A percentile compares a stretch with the other conserved stretches of the same genome.
Evolutionary conservation across 1,140 invertebrate genomes (phyloP).

Genomic region (Myzus persicae): DNA sequence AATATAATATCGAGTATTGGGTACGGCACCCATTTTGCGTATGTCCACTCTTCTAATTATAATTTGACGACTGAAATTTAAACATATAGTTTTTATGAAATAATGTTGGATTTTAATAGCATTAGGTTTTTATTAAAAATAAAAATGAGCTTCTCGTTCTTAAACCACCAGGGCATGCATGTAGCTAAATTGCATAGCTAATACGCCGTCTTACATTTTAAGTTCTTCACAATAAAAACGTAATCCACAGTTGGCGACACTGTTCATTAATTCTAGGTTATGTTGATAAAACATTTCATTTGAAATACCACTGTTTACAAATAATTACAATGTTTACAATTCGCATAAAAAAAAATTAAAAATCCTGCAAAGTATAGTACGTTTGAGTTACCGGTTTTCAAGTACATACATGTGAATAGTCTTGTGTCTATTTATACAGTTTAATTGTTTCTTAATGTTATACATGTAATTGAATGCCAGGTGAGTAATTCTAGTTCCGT

Average conservation of each 20-base stretch:
- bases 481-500: neutral
- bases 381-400: neutral
- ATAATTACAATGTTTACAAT: neutral
- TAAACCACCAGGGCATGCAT: neutral
- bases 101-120: neutral
- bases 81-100: neutral
- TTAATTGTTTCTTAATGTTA: neutral
- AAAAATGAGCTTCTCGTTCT: no score
- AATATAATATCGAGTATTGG: neutral
- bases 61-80: neutral
- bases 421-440: neutral
- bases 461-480: neutral
- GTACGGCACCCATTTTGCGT: neutral
- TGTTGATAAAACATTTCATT: slow-evolving; percentile 7
- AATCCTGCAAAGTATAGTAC: no score
- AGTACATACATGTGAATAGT: neutral
- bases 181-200: slow-evolving; percentile 36
- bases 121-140: neutral
- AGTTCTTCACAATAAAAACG: neutral
- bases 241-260: neutral
- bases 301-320: neutral
- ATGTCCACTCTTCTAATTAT: neutral
- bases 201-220: slow-evolving; percentile 17
- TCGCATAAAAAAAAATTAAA: neutral
- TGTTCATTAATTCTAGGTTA: neutral